Percentiles rank a stretch among this genome's conserved stretches.
Evolutionary conservation across 2,113 vertebrate genomes (phyloP).

Genomic region (Pterocles orientalis): DNA sequence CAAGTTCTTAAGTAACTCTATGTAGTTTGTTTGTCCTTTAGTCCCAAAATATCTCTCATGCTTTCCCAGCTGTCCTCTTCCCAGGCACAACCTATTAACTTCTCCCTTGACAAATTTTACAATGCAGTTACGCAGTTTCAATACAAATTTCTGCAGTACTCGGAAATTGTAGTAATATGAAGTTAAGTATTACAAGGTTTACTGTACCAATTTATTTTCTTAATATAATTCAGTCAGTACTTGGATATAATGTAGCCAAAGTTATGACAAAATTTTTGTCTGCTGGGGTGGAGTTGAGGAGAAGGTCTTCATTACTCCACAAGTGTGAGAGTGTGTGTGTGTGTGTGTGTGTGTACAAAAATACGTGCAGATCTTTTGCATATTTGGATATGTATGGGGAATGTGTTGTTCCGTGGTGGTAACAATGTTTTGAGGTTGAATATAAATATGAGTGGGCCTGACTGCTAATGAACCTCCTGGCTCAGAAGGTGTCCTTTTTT

Average conservation of each 20-base stretch:
- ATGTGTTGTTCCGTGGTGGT: background rate
- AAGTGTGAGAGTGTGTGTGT: no score
- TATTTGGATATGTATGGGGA: background rate
- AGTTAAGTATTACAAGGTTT: background rate
- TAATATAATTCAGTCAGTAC: background rate
- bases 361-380: background rate
- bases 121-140: background rate
- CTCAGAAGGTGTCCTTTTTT: background rate
- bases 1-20: background rate
- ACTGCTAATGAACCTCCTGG: background rate
- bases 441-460: background rate
- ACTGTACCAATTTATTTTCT: background rate
- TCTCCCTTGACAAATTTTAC: constrained; percentile 21
- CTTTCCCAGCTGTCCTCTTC: background rate
- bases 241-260: background rate
- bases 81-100: background rate
- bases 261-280: background rate
- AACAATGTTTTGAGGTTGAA: background rate
- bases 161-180: background rate
- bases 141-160: background rate
- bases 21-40: background rate
- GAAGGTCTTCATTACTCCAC: background rate
- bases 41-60: background rate
- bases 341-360: background rate
- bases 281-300: background rate